Percentiles rank a stretch among this genome's conserved stretches.
These are phyloP conservation scores for Aphelinus atriplicis DNA, from an alignment of 1,140 invertebrate species.

Conservation along the genomic window DNA sequence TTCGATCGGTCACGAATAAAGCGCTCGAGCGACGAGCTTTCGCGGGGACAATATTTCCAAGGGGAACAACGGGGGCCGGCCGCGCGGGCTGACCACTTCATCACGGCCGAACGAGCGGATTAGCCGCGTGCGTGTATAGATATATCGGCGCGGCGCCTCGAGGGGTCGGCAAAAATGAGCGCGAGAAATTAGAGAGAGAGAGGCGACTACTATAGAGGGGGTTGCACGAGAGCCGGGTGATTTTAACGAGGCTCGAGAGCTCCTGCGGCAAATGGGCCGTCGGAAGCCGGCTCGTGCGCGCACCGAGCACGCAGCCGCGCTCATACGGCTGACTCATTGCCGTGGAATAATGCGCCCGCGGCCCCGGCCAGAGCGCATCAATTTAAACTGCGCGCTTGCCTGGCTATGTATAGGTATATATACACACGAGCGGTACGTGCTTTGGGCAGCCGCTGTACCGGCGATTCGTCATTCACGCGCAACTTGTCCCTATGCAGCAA, in stretches of 20 bases:
- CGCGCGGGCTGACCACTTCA: conserved; percentile 42
- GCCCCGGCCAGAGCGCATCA: conserved; percentile 18
- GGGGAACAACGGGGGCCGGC: not conserved
- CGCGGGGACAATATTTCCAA: conserved; percentile 18
- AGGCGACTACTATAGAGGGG: not conserved
- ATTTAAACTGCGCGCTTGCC: conserved; percentile 23
- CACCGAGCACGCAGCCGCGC: not conserved
- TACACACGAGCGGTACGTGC: no score
- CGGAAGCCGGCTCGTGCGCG: conserved; percentile 10
- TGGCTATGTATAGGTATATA: conserved; percentile 3
- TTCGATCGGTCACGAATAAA: conserved; percentile 24
- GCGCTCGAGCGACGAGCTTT: not conserved
- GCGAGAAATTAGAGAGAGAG: not conserved
- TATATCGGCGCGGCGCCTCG: conserved; percentile 1
- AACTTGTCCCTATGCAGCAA: conserved; percentile 5
- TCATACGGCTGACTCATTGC: conserved; percentile 47
- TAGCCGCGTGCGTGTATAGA: conserved; percentile 29
- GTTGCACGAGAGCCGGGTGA: conserved; percentile 40
- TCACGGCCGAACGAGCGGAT: conserved; percentile 48
- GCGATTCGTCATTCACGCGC: conserved; percentile 29
- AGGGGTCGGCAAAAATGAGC: conserved; percentile 23
- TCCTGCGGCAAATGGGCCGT: conserved; percentile 50
- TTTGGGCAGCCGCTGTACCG: not conserved
- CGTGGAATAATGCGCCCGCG: conserved; percentile 24
- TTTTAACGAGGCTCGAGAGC: conserved; percentile 54